A percentile compares a stretch with the other conserved stretches of the same genome.
phyloP scores from a whole-genome alignment of 2,797 vertebrate species.

The Acrossocheilus fasciatus region DNA sequence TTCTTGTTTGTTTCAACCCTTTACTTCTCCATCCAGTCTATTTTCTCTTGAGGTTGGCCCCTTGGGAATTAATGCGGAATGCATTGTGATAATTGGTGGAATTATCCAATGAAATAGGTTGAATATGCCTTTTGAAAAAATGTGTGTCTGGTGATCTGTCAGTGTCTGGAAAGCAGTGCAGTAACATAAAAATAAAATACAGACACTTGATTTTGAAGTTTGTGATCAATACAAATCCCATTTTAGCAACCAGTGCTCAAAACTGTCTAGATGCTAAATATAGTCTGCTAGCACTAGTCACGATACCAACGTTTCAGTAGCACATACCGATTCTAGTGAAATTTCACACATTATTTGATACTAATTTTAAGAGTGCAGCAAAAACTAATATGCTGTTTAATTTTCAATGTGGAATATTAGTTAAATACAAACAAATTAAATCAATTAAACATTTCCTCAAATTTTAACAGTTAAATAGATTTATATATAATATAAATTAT shows the following conservation, averaged over 20 bases:
- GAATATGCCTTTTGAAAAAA: not conserved
- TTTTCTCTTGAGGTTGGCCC: not conserved
- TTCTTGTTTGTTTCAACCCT: not conserved
- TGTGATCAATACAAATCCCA: slow-evolving; percentile 33
- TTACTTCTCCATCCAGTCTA: not conserved
- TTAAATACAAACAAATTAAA: not conserved
- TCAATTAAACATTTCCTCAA: not conserved
- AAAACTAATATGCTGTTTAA: not conserved
- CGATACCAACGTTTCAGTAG: not conserved
- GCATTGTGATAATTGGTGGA: slow-evolving; percentile 7
- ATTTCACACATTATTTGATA: not conserved
- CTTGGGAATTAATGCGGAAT: not conserved
- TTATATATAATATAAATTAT: too few relatives aligned
- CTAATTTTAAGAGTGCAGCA: not conserved
- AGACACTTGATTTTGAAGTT: slow-evolving; percentile 7
- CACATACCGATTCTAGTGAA: not conserved
- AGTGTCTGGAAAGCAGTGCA: slow-evolving; percentile 12
- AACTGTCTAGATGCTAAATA: slow-evolving; percentile 30
- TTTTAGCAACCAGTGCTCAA: not conserved
- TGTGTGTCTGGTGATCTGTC: slow-evolving; percentile 4
- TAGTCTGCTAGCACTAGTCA: not conserved
- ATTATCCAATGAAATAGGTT: slow-evolving; percentile 1
- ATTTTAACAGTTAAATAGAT: not conserved
- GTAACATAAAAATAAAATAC: not conserved
- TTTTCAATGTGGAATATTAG: not conserved